A percentile compares a stretch with the other conserved stretches of the same genome.
Evolutionary conservation across 2,113 vertebrate species (phyloP).

Genomic region (Marmota monax): DNA sequence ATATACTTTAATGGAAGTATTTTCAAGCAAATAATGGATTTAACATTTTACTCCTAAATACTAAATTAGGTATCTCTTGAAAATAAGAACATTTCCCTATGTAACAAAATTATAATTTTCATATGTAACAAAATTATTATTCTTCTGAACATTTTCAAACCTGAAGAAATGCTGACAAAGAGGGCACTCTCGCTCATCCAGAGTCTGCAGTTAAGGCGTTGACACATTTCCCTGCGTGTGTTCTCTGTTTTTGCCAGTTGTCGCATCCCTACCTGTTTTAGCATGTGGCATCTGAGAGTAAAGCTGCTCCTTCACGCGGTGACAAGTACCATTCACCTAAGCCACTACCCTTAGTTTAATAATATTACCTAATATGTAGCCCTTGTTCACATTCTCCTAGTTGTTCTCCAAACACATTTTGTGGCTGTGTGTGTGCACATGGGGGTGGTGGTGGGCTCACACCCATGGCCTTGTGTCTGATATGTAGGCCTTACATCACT

Average conservation of each 20-base stretch:
- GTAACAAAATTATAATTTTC: slow-evolving; percentile 32
- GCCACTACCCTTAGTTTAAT: too few relatives aligned
- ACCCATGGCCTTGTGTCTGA: not conserved
- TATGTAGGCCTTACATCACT: not conserved
- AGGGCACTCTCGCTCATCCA: not conserved
- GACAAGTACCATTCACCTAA: too few relatives aligned
- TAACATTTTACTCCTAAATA: not conserved
- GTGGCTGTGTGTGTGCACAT: not conserved
- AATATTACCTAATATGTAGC: too few relatives aligned
- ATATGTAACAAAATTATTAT: slow-evolving; percentile 10
- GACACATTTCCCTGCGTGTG: too few relatives aligned
- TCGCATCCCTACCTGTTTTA: not conserved
- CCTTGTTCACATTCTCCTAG: not conserved
- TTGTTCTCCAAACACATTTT: not conserved
- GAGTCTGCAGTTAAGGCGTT: too few relatives aligned
- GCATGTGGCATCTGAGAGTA: too few relatives aligned
- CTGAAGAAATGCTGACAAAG: not conserved
- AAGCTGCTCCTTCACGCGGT: too few relatives aligned
- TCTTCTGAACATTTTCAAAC: not conserved
- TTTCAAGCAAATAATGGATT: slow-evolving; percentile 11
- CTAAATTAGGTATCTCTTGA: not conserved
- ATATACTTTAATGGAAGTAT: not conserved
- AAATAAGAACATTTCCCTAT: not conserved
- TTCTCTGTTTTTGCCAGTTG: not conserved
- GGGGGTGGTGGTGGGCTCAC: too few relatives aligned